phyloP scores from a whole-genome alignment of 1,140 invertebrate genomes.

The Drosophila insularis region DNA sequence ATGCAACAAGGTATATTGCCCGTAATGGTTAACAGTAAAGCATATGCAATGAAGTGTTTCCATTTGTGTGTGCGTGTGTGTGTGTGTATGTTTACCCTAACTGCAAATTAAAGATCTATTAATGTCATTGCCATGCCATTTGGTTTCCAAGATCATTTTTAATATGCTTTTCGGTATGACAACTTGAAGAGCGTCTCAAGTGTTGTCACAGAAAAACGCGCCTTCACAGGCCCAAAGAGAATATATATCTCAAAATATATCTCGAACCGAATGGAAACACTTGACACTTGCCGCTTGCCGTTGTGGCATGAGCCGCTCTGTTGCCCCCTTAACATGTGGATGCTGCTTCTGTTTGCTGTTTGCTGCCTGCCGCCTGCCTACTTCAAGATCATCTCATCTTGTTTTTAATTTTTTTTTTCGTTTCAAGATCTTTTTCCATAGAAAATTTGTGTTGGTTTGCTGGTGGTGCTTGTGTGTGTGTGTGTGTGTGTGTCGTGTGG shows the following conservation, averaged over 20 bases:
- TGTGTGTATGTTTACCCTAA: not conserved
- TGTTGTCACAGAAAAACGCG: slow-evolving; percentile 62
- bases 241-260: slow-evolving; percentile 21
- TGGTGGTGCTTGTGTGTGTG: slow-evolving; percentile 72
- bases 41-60: no score
- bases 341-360: slow-evolving; percentile 17
- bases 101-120: slow-evolving; percentile 9
- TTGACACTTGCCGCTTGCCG: slow-evolving; percentile 68
- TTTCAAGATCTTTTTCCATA: slow-evolving; percentile 69
- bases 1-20: no score
- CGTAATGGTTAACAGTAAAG: no score
- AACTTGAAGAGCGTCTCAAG: slow-evolving; percentile 65
- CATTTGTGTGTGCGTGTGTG: not conserved
- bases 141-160: slow-evolving; percentile 43
- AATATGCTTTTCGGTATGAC: slow-evolving; percentile 52
- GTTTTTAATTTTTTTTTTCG: slow-evolving; percentile 16
- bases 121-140: slow-evolving; percentile 18
- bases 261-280: slow-evolving; percentile 40
- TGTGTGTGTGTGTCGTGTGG: not conserved
- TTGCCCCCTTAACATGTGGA: slow-evolving; percentile 47
- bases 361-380: slow-evolving; percentile 34
- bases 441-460: slow-evolving; percentile 55
- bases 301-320: slow-evolving; percentile 67
- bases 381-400: slow-evolving; percentile 57
- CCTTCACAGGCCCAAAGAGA: slow-evolving; percentile 59